Base-by-base conservation (phyloP, 1,140 invertebrate genomes). In the Mizuhopecten yessoensis region DNA sequence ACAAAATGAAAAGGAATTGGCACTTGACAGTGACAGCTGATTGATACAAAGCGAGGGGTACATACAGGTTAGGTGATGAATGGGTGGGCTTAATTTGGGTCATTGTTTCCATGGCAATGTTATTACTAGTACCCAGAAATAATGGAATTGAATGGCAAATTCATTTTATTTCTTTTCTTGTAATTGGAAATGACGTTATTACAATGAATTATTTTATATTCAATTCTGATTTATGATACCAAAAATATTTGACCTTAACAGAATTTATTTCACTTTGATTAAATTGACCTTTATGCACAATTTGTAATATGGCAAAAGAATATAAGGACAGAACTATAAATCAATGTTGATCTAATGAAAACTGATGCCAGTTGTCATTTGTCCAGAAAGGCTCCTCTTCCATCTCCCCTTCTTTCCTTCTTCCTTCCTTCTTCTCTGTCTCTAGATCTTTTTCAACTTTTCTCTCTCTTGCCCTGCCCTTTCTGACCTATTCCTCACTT, bases 1-100 rank as follows among this genome's bases (percentile, higher is more conserved):
- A 75, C 57, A 75, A 75, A 45, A 75, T 29, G 5, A 75, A 75
- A 75, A 75, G 57, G 57, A 29, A 75, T 75, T 75, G n/a, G 57
- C n/a, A 75, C 23, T 75, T 75, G 57, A 75, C 57, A 75, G 23
- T 75, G 57, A 75, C 57, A 75, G 57, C 57, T 29, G 57, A 75
- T 75, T 75, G 57, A 75, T 75, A 75, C 57, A 75, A 17, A 75
- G 57, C 1, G 57, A 75, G n/a, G 57, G 17, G 11, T n/a, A 29
- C 11, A 75, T 29, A 29, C n/a, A 75, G 23, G 57, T 75, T 75
- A 75, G 23, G n/a, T 75, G 57, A 75, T 75, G n/a, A 75, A 75
- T 75, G 57, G 57, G 2, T 7, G n/a, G 57, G 57, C 57, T n/a
- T 29, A 29, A 75, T n/a, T 29, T 0, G 29, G 57, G 57, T 75